These are phyloP conservation scores for Tragelaphus imberbis DNA, from an alignment of 2,113 vertebrate genomes.

Conservation along the genomic window DNA sequence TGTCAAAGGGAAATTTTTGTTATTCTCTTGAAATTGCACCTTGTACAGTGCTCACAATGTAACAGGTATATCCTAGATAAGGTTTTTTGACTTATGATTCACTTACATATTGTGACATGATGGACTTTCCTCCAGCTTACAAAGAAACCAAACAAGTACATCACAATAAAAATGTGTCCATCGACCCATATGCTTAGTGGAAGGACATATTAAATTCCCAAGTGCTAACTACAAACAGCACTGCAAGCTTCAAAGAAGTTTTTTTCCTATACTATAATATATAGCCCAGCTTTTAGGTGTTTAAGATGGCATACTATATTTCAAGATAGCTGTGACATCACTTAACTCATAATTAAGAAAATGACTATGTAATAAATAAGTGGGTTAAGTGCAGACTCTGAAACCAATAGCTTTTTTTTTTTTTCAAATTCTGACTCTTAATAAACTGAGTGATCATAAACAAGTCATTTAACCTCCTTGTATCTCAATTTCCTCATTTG, in stretches of 20 bases:
- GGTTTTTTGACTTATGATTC: neutral
- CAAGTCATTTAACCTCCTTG: neutral
- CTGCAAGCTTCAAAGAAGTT: neutral
- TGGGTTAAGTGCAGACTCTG: neutral
- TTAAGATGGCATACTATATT: neutral
- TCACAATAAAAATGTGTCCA: neutral
- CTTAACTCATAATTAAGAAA: neutral
- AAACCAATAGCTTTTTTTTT: neutral
- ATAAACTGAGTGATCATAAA: neutral
- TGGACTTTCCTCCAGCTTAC: neutral
- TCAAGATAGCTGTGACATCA: neutral
- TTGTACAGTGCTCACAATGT: neutral
- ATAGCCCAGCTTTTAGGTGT: neutral
- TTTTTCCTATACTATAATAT: neutral
- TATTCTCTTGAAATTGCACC: slow-evolving; percentile 18
- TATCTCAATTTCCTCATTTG: neutral
- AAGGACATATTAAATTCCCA: neutral
- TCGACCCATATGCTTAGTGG: neutral
- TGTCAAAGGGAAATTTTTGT: slow-evolving; percentile 1
- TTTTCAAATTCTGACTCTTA: neutral
- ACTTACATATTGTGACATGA: neutral
- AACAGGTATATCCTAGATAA: neutral
- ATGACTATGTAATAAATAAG: neutral
- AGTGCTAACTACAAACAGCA: neutral
- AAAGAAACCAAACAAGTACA: neutral